phyloP scores from a whole-genome alignment of 2,113 vertebrate species.

The Recurvirostra avosetta region DNA sequence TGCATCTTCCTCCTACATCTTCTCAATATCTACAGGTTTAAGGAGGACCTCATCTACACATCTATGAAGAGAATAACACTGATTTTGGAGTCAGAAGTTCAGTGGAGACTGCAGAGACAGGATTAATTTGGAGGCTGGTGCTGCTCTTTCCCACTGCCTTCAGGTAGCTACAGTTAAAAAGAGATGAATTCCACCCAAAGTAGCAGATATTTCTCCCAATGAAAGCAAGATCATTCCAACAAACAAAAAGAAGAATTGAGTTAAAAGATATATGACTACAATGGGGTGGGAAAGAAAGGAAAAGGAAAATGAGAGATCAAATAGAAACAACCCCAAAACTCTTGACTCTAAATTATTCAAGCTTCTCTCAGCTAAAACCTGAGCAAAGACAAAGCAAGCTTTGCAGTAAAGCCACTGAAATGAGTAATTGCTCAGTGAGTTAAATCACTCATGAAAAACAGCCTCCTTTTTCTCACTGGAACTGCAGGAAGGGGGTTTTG shows the following conservation, averaged over 20 bases:
- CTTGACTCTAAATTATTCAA: background rate
- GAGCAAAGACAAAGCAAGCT: background rate
- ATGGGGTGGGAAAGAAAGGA: background rate
- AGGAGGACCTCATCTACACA: background rate
- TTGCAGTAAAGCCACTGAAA: background rate
- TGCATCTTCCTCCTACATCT: background rate
- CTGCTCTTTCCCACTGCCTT: background rate
- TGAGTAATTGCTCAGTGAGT: background rate
- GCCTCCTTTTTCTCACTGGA: background rate
- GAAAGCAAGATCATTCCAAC: background rate
- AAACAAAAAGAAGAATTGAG: background rate
- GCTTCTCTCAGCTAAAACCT: background rate
- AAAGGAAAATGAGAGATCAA: background rate
- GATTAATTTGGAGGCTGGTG: background rate
- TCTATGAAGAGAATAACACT: background rate
- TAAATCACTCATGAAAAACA: background rate
- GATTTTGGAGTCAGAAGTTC: background rate
- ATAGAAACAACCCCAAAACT: background rate
- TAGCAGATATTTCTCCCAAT: background rate
- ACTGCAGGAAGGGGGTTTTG: background rate
- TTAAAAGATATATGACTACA: background rate
- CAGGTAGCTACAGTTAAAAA: background rate
- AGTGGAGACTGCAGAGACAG: background rate
- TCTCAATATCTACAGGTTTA: background rate
- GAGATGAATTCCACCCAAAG: background rate